Evolutionary conservation across 2,113 vertebrate species (phyloP).

Genomic region (Muntiacus muntjak): DNA sequence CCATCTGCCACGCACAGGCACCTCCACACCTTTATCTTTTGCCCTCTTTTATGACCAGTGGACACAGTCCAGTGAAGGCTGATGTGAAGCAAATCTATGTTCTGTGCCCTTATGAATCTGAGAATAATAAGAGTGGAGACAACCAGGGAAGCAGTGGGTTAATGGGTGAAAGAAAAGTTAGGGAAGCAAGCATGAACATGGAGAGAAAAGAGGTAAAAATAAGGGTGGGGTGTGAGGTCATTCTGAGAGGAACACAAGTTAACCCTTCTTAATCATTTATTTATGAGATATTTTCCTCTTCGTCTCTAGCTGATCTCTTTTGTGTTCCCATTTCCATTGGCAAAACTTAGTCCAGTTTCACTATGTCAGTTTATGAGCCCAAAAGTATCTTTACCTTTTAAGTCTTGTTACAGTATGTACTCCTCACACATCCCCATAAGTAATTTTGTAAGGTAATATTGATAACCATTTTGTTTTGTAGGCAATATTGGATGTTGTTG

Average conservation of each 20-base stretch:
- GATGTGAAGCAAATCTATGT: background rate
- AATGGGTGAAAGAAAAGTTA: background rate
- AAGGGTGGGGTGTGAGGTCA: background rate
- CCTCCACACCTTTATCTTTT: background rate
- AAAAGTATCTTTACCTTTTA: background rate
- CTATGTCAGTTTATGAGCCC: background rate
- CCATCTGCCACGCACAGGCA: background rate
- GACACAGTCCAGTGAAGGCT: background rate
- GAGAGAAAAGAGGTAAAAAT: background rate
- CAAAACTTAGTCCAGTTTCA: background rate
- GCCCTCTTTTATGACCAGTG: background rate
- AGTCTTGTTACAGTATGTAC: background rate
- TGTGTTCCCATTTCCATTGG: background rate
- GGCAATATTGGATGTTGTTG: conserved; percentile 89
- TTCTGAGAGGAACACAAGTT: background rate
- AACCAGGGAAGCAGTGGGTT: background rate
- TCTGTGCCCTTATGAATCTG: background rate
- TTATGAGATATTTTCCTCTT: background rate
- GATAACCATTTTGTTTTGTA: conserved; percentile 65
- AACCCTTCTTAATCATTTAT: background rate
- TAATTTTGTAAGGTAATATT: background rate
- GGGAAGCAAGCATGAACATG: background rate
- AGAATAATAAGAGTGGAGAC: background rate
- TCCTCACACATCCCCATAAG: background rate
- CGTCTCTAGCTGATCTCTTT: background rate